These are phyloP conservation scores for Proisotoma minuta DNA, from an alignment of 2,888 invertebrate genomes.

Conservation along the genomic window DNA sequence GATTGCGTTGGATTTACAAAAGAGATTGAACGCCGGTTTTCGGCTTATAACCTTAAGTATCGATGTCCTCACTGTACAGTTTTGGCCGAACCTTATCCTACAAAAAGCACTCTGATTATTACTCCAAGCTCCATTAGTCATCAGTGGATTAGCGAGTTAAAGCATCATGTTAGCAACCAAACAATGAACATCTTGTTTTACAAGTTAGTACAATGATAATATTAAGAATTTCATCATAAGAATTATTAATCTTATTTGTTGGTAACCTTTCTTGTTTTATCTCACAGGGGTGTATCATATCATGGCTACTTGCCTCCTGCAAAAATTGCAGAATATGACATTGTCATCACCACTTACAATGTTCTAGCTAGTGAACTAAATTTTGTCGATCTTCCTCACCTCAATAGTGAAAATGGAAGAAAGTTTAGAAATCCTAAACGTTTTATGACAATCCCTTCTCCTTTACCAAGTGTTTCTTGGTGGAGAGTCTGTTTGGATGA, in stretches of 20 bases:
- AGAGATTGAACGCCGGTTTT: slow-evolving; percentile 24
- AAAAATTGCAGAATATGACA: slow-evolving; percentile 61
- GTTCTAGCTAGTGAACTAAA: slow-evolving; percentile 61
- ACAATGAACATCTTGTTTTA: slow-evolving; percentile 57
- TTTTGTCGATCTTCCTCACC: slow-evolving; percentile 57
- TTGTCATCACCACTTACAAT: slow-evolving; percentile 68
- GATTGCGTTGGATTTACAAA: slow-evolving; percentile 58
- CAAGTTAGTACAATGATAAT: slow-evolving; percentile 47
- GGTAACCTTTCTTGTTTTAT: slow-evolving; percentile 50
- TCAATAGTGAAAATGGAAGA: slow-evolving; percentile 51
- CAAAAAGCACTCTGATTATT: slow-evolving; percentile 66
- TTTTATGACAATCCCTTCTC: slow-evolving; percentile 62
- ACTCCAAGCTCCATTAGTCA: slow-evolving; percentile 63
- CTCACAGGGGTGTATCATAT: slow-evolving; percentile 53
- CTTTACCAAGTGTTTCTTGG: slow-evolving; percentile 65
- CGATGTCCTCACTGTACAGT: slow-evolving; percentile 45
- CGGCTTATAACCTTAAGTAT: slow-evolving; percentile 16
- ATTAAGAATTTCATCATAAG: not conserved
- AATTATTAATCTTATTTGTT: no score
- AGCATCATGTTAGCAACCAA: slow-evolving; percentile 57
- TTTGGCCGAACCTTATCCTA: slow-evolving; percentile 52
- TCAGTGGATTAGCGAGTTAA: slow-evolving; percentile 70
- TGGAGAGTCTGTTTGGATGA: slow-evolving; percentile 75
- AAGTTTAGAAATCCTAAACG: slow-evolving; percentile 59
- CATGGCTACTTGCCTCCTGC: slow-evolving; percentile 61